Evolutionary conservation across 2,888 invertebrate species (phyloP).

Genomic region (Euspilapteryx auroguttella): DNA sequence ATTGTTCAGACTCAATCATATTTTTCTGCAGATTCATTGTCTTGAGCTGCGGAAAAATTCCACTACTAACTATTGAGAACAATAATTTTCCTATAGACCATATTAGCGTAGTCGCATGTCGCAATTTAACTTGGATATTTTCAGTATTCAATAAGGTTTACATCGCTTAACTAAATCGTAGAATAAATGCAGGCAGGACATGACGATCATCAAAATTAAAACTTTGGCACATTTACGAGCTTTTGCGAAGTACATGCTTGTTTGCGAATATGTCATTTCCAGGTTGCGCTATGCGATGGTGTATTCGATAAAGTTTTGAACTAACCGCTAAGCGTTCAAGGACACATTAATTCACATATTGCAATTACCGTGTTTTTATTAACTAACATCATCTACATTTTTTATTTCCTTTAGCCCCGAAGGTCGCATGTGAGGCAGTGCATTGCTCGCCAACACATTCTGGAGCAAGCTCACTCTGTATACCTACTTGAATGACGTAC

Average conservation of each 20-base stretch:
- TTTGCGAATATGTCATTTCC: too few relatives aligned
- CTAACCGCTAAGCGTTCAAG: slow-evolving; percentile 32
- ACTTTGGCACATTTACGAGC: slow-evolving; percentile 4
- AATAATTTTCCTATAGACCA: too few relatives aligned
- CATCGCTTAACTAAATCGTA: too few relatives aligned
- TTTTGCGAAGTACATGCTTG: slow-evolving; percentile 4
- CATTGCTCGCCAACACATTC: slow-evolving; percentile 33
- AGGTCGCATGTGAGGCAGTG: slow-evolving; percentile 33
- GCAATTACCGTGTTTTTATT: slow-evolving; percentile 30
- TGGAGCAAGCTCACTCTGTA: too few relatives aligned
- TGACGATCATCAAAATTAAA: too few relatives aligned
- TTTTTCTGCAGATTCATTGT: too few relatives aligned
- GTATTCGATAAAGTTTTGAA: neutral
- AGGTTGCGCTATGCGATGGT: neutral
- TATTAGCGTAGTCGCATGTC: too few relatives aligned
- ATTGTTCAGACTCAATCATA: too few relatives aligned
- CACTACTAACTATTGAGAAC: slow-evolving; percentile 19
- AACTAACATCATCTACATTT: slow-evolving; percentile 32
- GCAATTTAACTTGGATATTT: too few relatives aligned
- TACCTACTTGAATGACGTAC: too few relatives aligned
- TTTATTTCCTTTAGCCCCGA: slow-evolving; percentile 50
- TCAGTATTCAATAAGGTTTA: too few relatives aligned
- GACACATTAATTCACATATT: slow-evolving; percentile 21
- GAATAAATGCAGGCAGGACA: too few relatives aligned
- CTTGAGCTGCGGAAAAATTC: slow-evolving; percentile 18